Base-by-base conservation (phyloP, 2,797 vertebrate species). In the Erethizon dorsatum region DNA sequence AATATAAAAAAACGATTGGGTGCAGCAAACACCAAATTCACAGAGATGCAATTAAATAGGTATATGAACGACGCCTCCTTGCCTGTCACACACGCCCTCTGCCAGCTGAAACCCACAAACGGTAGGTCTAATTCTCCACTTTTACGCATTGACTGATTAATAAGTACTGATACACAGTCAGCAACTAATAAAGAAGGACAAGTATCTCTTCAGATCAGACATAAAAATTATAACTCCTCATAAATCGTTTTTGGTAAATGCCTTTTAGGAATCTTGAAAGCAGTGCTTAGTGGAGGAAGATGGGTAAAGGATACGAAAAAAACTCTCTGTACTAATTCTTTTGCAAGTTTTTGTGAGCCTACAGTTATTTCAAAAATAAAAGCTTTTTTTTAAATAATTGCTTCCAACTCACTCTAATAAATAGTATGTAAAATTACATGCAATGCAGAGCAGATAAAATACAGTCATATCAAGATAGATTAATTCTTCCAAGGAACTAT, bases 401-500 rank as follows among this genome's bases (percentile, higher is more conserved):
- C 5, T 83, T 88, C 71, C 15, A 61, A 83, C 12, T 88, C 54
- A 85, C 47, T 80, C 54, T 88, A 93, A 79, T 77, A 91, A 71
- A 18, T 13, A 89, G 18, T 88, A 59, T 73, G 12, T 75, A 95
- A 94, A 89, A 91, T 31, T 71, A 12, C 50, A 2, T 61, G 80
- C 33, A 95, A 83, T 47, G 82, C 65, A 82, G 56, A 90, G 85
- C 45, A 88, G 50, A 90, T 47, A 57, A 90, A 89, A 54, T 33
- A 73, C 0, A 85, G 33, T 61, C 47, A 54, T 84, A 83, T 24
- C 86, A 50, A 91, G 86, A 83, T 45, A 88, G 6, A 9, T 88
- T 88, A 73, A 33, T 88, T 95, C 94, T 96, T 94, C 80, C 41
- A 93, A 75, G 61, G 28, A 97, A 79, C 14, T 87, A 24, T 57